Conservation (phyloP, 2,888 invertebrate species). For the Augiades crinisus region DNA sequence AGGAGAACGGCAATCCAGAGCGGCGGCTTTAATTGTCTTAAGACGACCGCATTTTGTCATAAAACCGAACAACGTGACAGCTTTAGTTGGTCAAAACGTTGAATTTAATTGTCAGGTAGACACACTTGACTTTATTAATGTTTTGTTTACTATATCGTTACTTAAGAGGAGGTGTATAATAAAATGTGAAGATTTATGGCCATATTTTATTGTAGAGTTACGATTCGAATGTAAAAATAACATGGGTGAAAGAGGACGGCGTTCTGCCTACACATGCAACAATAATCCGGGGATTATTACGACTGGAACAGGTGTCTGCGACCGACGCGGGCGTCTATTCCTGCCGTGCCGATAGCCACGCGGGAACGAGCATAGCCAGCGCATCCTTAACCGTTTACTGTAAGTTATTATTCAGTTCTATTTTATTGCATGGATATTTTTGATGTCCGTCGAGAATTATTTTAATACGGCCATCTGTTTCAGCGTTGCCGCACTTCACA, state of each 20-base stretch:
- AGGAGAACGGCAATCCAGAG: constrained; percentile 90
- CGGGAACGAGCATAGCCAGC: constrained; percentile 92
- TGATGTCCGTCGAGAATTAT: constrained; percentile 57
- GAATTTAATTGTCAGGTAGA: constrained; percentile 89
- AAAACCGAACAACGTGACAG: constrained; percentile 92
- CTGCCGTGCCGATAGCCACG: constrained; percentile 94
- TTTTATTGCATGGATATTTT: constrained; percentile 71
- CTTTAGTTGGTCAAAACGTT: constrained; percentile 90
- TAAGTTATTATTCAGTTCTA: constrained; percentile 79
- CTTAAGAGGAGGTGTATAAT: constrained; percentile 8
- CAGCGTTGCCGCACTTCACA: constrained; percentile 94
- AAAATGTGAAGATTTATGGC: constrained; percentile 21
- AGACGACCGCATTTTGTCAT: constrained; percentile 94
- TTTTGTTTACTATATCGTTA: constrained; percentile 10
- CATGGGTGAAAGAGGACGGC: constrained; percentile 74
- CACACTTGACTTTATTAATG: constrained; percentile 35
- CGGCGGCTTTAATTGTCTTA: constrained; percentile 91
- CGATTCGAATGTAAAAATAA: constrained; percentile 71
- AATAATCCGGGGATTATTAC: constrained; percentile 76
- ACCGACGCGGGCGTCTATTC: constrained; percentile 95
- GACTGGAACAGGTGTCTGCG: constrained; percentile 91
- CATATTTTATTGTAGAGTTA: constrained; percentile 60
- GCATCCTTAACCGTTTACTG: constrained; percentile 95
- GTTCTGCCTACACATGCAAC: constrained; percentile 65
- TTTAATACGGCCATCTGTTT: constrained; percentile 77